Conservation (phyloP, 2,113 vertebrate genomes). For the Channa maculata region DNA sequence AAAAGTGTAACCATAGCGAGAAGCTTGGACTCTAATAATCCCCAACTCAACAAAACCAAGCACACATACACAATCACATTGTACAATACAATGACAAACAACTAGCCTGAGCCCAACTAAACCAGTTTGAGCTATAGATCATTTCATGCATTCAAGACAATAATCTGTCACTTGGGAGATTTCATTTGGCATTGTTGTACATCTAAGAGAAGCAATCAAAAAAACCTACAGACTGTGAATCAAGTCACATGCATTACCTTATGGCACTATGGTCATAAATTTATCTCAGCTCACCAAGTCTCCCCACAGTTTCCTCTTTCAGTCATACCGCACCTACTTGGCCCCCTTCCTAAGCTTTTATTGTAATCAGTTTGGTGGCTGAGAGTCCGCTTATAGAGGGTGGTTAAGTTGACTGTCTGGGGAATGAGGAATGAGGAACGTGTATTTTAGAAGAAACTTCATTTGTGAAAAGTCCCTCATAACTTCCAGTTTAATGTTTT, state of each 20-base stretch:
- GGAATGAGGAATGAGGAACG: neutral
- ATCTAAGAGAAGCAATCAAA: too few species aligned
- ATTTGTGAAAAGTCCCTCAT: neutral
- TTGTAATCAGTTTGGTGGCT: constrained; percentile 38
- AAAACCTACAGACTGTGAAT: too few species aligned
- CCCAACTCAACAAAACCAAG: neutral
- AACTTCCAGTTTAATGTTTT: neutral
- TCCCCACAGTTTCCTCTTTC: neutral
- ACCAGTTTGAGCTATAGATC: too few species aligned
- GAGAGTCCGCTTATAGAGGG: neutral
- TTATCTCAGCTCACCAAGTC: neutral
- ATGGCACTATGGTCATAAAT: constrained; percentile 2
- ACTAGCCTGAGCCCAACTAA: too few species aligned
- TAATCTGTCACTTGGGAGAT: too few species aligned
- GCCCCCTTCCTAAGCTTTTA: constrained; percentile 31
- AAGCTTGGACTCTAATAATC: neutral
- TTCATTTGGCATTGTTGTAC: too few species aligned
- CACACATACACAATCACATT: neutral
- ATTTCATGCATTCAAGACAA: too few species aligned
- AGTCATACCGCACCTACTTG: constrained; percentile 9
- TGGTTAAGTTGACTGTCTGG: neutral
- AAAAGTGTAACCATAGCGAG: neutral
- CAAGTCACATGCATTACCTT: too few species aligned
- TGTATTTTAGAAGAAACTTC: too few species aligned
- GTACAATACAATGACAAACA: too few species aligned